These are phyloP conservation scores for Lota lota DNA, from an alignment of 2,113 vertebrate genomes.

Conservation along the genomic window DNA sequence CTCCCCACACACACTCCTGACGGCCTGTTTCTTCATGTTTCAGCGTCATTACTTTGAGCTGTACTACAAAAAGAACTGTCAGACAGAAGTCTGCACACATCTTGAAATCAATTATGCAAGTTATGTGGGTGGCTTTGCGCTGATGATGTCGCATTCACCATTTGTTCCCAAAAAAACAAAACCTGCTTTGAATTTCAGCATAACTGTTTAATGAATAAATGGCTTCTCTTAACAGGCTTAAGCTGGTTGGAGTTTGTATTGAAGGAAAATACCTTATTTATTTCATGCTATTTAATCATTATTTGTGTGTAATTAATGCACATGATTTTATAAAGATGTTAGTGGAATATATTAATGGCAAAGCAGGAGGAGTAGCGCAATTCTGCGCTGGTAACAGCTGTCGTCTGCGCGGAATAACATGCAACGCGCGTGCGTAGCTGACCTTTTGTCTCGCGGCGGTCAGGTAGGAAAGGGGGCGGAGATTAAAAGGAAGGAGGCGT, in stretches of 20 bases:
- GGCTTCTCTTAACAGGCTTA: not conserved
- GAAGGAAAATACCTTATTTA: not conserved
- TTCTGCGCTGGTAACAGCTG: conserved; percentile 11
- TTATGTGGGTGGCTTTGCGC: conserved; percentile 34
- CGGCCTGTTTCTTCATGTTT: conserved; percentile 32
- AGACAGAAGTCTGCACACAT: conserved; percentile 24
- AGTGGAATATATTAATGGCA: too few relatives aligned
- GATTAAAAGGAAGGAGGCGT: conserved; percentile 26
- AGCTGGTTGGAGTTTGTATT: not conserved
- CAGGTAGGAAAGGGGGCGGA: conserved; percentile 59
- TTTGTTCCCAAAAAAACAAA: conserved; percentile 28
- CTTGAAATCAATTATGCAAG: conserved; percentile 48
- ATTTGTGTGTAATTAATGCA: too few relatives aligned
- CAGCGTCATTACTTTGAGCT: conserved; percentile 16
- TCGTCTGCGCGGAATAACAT: conserved; percentile 17
- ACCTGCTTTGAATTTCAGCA: conserved; percentile 49
- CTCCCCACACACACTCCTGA: conserved; percentile 15
- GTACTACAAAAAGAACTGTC: conserved; percentile 20
- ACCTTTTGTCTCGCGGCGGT: conserved; percentile 61
- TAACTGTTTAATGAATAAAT: not conserved
- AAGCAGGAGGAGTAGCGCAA: too few relatives aligned
- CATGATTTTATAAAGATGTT: too few relatives aligned
- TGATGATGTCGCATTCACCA: conserved; percentile 38
- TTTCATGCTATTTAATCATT: too few relatives aligned
- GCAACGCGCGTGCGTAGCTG: conserved; percentile 15